Percentiles rank a stretch among this genome's conserved stretches.
phyloP scores from a whole-genome alignment of 2,888 invertebrate genomes.

The Digitonthophagus gazella region DNA sequence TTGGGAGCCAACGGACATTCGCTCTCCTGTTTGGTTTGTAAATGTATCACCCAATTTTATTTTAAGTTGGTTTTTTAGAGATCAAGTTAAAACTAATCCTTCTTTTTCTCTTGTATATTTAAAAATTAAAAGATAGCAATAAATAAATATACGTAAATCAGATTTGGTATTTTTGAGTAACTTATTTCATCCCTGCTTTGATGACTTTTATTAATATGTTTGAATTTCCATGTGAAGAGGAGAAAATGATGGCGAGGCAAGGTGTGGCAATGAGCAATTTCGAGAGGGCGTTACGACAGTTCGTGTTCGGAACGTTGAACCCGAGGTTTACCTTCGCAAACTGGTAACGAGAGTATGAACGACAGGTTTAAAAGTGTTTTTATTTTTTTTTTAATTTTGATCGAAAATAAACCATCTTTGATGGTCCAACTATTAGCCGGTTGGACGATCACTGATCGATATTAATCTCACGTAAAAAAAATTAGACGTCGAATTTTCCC shows the following conservation, averaged over 20 bases:
- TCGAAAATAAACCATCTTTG: neutral
- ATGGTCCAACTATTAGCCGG: neutral
- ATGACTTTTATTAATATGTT: slow-evolving; percentile 28
- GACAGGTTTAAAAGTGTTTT: neutral
- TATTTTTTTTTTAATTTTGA: neutral
- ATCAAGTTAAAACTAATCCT: slow-evolving; percentile 23
- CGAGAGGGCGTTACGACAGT: neutral
- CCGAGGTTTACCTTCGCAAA: slow-evolving; percentile 1
- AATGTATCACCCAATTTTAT: slow-evolving; percentile 38
- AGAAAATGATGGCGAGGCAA: slow-evolving; percentile 8
- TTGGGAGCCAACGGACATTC: slow-evolving; percentile 24
- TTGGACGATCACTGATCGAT: slow-evolving; percentile 6
- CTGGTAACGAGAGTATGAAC: neutral
- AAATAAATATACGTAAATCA: slow-evolving; percentile 18
- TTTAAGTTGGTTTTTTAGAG: slow-evolving; percentile 23
- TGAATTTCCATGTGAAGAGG: slow-evolving; percentile 29
- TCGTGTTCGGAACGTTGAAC: neutral
- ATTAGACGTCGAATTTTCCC: slow-evolving; percentile 12
- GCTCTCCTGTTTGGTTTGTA: slow-evolving; percentile 46
- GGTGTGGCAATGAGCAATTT: neutral
- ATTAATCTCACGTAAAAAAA: neutral
- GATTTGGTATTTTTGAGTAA: slow-evolving; percentile 9
- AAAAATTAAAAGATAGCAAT: slow-evolving; percentile 19
- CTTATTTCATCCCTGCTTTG: slow-evolving; percentile 10
- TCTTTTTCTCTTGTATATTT: slow-evolving; percentile 21